A percentile compares a stretch with the other conserved stretches of the same genome.
These are phyloP conservation scores for Yoshiicerus persimilis DNA, from an alignment of 1,140 invertebrate genomes.

Conservation along the genomic window DNA sequence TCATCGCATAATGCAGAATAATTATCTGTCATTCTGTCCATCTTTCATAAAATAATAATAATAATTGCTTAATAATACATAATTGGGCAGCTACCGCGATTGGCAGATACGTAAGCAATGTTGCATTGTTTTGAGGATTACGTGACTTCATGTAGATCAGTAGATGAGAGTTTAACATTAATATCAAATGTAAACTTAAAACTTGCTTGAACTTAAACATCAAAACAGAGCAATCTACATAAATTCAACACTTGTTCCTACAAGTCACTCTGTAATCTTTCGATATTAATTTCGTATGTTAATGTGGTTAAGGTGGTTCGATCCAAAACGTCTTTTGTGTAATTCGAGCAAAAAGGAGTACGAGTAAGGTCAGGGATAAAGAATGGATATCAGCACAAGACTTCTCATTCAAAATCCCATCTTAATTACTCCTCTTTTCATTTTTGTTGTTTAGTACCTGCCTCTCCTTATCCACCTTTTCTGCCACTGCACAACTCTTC, in stretches of 20 bases:
- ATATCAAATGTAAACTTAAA: constrained; percentile 4
- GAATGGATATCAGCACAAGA: not conserved
- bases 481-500: not conserved
- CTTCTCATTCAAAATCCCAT: not conserved
- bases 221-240: not conserved
- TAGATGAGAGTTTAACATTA: not conserved
- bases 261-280: not conserved
- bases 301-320: not conserved
- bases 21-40: not conserved
- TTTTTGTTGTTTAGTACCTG: not conserved
- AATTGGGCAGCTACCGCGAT: not conserved
- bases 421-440: not conserved
- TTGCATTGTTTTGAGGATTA: not conserved
- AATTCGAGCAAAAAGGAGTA: not conserved
- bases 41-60: not conserved
- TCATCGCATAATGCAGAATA: not conserved
- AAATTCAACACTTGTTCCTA: not conserved
- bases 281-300: not conserved
- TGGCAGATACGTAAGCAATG: not conserved
- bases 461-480: not conserved
- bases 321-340: not conserved
- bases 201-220: not conserved
- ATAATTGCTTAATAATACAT: not conserved
- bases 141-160: not conserved
- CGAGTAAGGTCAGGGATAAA: not conserved